Base-by-base conservation (phyloP, 1,140 invertebrate genomes). In the Solen grandis region DNA sequence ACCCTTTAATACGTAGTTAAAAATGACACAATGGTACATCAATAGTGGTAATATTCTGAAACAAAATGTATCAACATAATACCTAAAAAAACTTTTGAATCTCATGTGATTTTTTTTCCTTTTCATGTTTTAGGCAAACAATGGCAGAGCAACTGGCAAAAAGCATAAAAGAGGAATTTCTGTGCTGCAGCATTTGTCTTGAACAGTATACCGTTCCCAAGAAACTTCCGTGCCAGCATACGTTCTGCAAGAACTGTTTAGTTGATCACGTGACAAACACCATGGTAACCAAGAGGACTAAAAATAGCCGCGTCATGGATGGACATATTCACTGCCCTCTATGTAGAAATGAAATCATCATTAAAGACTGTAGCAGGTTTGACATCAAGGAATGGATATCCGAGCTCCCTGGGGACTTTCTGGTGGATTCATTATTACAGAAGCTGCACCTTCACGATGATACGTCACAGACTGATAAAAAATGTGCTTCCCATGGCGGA, bases 161-260 rank as follows among this genome's bases (percentile, higher is more conserved):
- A 19, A 75, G 41, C 16, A 36, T 74, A 5, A 68, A 63, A 59
- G 74, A 55, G 38, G 55, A 62, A 19, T 59, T 60, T 16, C 70
- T 78, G 2, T 70, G 74, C 22, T 87, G 86, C 62, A 78, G 70
- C 33, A 84, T 87, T 29, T 87, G 86, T 73, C 59, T 86, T 22
- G 82, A 83, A 27, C 68, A 81, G 63, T 87, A 78, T 62, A 66
- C 50, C 16, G 70, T 82, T n/a, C 86, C 86, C 16, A 82, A 78
- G 50, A 59, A 70, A 27, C 70, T 87, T 22, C 84, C 86, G 22
- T 87, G 86, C 70, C 70, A 82, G 36, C 86, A 87, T 55, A 82
- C 65, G 5, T 86, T 86, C 66, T 87, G 86, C 33, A 36, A 72
- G 13, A 29, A 70, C 1, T 87, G 86, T 54, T 65, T 87, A 14